Evolutionary conservation across 2,113 vertebrate genomes (phyloP).

Genomic region (Leuciscus idus): DNA sequence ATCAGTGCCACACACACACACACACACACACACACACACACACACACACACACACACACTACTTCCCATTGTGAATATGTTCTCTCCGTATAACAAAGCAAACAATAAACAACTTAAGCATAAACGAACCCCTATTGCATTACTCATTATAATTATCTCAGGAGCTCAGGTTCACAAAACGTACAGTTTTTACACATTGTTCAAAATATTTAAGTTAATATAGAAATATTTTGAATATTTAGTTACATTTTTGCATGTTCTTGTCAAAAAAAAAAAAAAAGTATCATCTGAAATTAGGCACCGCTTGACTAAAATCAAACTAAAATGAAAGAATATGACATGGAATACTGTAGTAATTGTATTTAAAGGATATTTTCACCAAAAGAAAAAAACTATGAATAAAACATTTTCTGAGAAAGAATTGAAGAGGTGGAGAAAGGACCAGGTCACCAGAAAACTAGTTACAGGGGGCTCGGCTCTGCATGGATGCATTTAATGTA

Average conservation of each 20-base stretch:
- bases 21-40: too few species aligned
- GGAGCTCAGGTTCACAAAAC: not conserved
- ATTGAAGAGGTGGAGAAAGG: conserved; percentile 7
- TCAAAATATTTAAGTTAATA: not conserved
- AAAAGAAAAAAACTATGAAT: not conserved
- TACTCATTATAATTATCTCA: not conserved
- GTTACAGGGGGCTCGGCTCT: conserved; percentile 52
- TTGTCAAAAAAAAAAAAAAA: not conserved
- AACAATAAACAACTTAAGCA: not conserved
- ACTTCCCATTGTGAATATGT: too few species aligned
- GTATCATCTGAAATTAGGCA: not conserved
- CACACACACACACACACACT: too few species aligned
- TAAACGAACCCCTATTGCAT: not conserved
- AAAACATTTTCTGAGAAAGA: not conserved
- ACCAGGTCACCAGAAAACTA: conserved; percentile 32
- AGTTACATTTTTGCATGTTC: not conserved
- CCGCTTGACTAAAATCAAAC: not conserved
- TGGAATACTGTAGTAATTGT: not conserved
- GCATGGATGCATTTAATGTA: conserved; percentile 69
- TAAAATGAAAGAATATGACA: not conserved
- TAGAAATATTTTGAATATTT: not conserved
- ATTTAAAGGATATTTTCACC: not conserved
- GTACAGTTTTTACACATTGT: not conserved
- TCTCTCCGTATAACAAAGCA: too few species aligned
- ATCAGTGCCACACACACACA: too few species aligned